Evolutionary conservation across 2,113 vertebrate genomes (phyloP).

Genomic region (Paedocypris sp.): DNA sequence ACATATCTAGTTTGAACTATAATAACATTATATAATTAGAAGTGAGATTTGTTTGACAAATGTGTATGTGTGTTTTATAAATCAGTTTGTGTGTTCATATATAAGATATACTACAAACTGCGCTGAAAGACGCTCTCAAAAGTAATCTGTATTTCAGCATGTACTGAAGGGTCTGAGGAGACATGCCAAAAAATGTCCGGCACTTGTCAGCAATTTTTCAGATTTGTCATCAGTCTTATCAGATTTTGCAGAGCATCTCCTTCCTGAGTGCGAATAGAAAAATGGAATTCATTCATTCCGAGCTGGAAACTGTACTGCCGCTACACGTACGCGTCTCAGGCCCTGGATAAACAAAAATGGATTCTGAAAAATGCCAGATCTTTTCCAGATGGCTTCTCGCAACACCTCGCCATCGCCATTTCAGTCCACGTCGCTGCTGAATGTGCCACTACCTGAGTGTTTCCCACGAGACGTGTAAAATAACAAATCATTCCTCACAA

Average conservation of each 20-base stretch:
- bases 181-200: constrained; percentile 33
- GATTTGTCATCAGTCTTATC: constrained; percentile 41
- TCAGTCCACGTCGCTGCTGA: constrained; percentile 24
- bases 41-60: too few species aligned
- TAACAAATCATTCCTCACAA: constrained; percentile 29
- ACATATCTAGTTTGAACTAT: too few species aligned
- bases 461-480: constrained; percentile 17
- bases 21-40: too few species aligned
- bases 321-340: constrained; percentile 28
- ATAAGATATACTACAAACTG: too few species aligned
- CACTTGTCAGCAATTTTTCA: constrained; percentile 33
- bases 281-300: constrained; percentile 36
- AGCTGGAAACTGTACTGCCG: constrained; percentile 23
- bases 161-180: constrained; percentile 20
- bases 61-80: too few species aligned
- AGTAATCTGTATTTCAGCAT: constrained; percentile 33
- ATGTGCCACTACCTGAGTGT: constrained; percentile 22
- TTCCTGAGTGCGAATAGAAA: constrained; percentile 37
- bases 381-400: constrained; percentile 37
- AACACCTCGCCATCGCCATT: constrained; percentile 23
- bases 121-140: constrained; percentile 26
- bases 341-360: constrained; percentile 36
- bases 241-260: constrained; percentile 37
- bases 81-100: too few species aligned
- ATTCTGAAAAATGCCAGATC: constrained; percentile 41